Base-by-base conservation (phyloP, 2,113 vertebrate genomes). In the Chiloscyllium plagiosum region DNA sequence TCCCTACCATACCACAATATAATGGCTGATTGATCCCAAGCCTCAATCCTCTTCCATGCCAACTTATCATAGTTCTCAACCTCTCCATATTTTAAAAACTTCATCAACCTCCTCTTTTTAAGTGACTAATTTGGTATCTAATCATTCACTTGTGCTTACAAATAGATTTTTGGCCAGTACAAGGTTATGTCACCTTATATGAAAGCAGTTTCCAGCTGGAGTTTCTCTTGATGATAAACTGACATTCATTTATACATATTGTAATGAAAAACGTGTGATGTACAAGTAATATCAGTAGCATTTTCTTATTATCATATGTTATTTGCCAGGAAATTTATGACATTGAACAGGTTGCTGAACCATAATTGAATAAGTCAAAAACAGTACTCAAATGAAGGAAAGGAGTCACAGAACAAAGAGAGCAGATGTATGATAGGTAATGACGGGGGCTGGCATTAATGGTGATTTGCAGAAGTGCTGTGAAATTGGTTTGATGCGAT, bases 171-270 rank as follows among this genome's bases (percentile, higher is more conserved):
- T 17, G 61, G 89, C 61, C 61, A 93, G 89, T 37, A 66, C 17
- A 66, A 93, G 89, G 61, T 93, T 93, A 61, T 76, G 94, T 52
- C 72, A 72, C 68, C 42, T 52, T 50, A 95, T 42, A 95, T 72
- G 22, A 29, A 95, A 72, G 94, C 94, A 76, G 29, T 47, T 42
- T 95, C 94, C 94, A 76, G 69, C 68, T 76, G 94, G 68, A 68
- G 22, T 95, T 95, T 76, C 26, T 70, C 26, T 50, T 72, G 69
- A 42, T 95, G 93, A 70, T 50, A 92, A 92, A 92, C 37, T 95
- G 94, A 95, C 94, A 95, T 69, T 69, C 50, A 95, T 76, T 70
- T 95, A 47, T 95, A 95, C 94, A 95, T 95, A 76, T 76, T 95
- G 94, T 76, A 95, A 95, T 95, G 72, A 95, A 95, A 95, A 95